phyloP scores from a whole-genome alignment of 2,888 invertebrate species.

The Synergus umbraculus region DNA sequence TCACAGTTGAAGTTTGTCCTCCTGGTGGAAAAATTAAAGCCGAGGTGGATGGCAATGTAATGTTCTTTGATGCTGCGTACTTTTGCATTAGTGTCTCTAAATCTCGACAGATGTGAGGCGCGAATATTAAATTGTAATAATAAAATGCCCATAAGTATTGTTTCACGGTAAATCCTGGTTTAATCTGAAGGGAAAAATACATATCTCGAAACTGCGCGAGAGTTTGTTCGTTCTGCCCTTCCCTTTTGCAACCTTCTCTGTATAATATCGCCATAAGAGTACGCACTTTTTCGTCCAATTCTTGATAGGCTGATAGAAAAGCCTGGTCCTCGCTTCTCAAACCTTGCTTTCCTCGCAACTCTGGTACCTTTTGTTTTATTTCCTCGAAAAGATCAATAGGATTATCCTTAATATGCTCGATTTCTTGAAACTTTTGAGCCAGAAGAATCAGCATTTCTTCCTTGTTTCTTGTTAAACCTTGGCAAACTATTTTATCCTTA shows the following conservation, averaged over 20 bases:
- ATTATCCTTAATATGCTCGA: conserved; percentile 40
- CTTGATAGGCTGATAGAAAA: conserved; percentile 12
- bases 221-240: background rate
- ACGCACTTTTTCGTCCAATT: background rate
- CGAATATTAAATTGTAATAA: conserved; percentile 32
- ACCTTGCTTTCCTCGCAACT: conserved; percentile 24
- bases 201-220: conserved; percentile 13
- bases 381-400: conserved; percentile 45
- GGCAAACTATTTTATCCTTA: conserved; percentile 26
- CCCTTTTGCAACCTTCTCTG: conserved; percentile 13
- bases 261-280: conserved; percentile 18
- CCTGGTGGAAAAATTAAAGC: conserved; percentile 2
- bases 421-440: conserved; percentile 42
- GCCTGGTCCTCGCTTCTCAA: conserved; percentile 24
- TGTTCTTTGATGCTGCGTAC: background rate
- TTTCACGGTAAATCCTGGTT: conserved; percentile 8
- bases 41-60: background rate
- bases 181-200: conserved; percentile 22
- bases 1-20: conserved; percentile 8
- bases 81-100: background rate
- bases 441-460: conserved; percentile 22
- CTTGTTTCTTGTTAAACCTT: background rate
- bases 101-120: conserved; percentile 11
- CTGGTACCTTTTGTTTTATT: background rate
- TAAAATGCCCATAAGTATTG: conserved; percentile 15